Conservation (phyloP, 2,113 vertebrate genomes). For the Nematolebias whitei region DNA sequence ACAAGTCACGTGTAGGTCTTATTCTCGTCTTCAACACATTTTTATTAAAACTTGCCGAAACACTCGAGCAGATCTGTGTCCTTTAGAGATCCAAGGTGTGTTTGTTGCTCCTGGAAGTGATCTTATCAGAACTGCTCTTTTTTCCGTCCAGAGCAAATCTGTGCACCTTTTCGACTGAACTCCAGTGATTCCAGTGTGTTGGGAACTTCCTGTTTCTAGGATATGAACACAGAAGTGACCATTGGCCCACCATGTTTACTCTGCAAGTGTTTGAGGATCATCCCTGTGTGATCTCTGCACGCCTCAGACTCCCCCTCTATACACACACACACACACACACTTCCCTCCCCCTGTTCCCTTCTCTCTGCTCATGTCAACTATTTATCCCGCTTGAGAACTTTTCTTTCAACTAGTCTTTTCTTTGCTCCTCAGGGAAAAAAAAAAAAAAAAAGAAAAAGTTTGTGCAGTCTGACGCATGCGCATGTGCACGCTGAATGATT, state of each 20-base stretch:
- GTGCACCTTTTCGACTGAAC: background rate
- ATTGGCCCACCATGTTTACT: slow-evolving; percentile 23
- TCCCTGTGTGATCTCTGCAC: slow-evolving; percentile 71
- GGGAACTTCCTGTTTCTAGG: slow-evolving; percentile 5
- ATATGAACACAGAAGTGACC: slow-evolving; percentile 43
- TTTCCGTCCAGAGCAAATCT: background rate
- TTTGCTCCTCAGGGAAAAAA: slow-evolving; percentile 51
- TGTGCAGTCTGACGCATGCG: slow-evolving; percentile 75
- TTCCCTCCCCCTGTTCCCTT: slow-evolving; percentile 18
- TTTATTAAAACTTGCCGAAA: too few species aligned
- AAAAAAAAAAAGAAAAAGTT: slow-evolving; percentile 62
- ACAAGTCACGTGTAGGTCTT: too few species aligned
- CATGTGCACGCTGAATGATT: slow-evolving; percentile 80
- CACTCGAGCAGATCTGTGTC: too few species aligned
- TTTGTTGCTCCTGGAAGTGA: too few species aligned
- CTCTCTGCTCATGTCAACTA: slow-evolving; percentile 67
- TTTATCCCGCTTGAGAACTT: slow-evolving; percentile 76
- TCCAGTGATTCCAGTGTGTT: too few species aligned
- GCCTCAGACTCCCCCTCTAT: too few species aligned
- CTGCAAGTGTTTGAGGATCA: slow-evolving; percentile 30
- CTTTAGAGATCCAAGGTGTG: too few species aligned
- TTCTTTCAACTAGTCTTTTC: slow-evolving; percentile 76
- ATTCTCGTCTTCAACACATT: too few species aligned
- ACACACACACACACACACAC: too few species aligned
- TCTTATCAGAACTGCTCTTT: background rate